phyloP scores from a whole-genome alignment of 2,888 invertebrate genomes.

The Xestia c-nigrum region DNA sequence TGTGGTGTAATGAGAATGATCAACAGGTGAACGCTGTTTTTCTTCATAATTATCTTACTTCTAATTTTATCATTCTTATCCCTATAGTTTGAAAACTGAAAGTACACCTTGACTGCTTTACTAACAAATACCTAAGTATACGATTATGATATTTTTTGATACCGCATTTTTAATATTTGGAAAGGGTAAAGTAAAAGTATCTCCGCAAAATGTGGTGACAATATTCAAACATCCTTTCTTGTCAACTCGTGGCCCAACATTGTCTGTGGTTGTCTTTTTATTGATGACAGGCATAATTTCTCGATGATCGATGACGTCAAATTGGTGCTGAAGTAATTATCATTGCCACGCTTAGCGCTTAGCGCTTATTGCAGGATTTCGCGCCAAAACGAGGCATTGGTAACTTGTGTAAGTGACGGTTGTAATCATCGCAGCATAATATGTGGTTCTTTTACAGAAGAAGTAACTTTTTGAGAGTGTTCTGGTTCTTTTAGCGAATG shows the following conservation, averaged over 20 bases:
- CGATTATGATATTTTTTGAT: not conserved
- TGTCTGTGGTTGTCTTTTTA: slow-evolving; percentile 58
- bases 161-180: not conserved
- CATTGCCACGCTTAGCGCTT: slow-evolving; percentile 31
- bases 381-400: not conserved
- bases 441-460: not conserved
- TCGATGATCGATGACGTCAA: slow-evolving; percentile 78
- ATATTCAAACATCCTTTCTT: not conserved
- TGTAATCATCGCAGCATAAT: not conserved
- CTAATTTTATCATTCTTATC: not conserved
- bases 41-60: not conserved
- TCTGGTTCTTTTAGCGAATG: not conserved
- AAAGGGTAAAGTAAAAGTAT: not conserved
- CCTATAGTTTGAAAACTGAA: not conserved
- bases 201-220: not conserved
- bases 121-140: not conserved
- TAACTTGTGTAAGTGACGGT: slow-evolving; percentile 2
- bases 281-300: slow-evolving; percentile 63
- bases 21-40: not conserved
- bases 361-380: slow-evolving; percentile 23
- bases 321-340: slow-evolving; percentile 62
- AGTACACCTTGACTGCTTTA: not conserved
- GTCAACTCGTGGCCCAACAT: slow-evolving; percentile 47
- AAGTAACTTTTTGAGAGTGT: not conserved
- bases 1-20: not conserved